Conservation (phyloP, 2,113 vertebrate species). For the Alectura lathami region DNA sequence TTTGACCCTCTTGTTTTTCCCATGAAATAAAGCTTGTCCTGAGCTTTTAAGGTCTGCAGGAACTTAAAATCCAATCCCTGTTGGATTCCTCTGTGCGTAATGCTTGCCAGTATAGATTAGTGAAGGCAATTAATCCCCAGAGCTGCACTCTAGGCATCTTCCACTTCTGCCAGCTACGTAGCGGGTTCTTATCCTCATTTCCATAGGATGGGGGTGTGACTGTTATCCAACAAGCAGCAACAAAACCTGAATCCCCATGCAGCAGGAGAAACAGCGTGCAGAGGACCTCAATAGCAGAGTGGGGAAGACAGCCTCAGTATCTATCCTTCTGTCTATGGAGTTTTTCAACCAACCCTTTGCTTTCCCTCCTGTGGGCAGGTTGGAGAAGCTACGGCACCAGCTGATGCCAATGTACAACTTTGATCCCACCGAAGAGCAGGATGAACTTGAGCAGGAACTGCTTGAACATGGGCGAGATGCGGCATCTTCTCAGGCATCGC, state of each 20-base stretch:
- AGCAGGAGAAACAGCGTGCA: neutral
- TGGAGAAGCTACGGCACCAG: slow-evolving; percentile 97
- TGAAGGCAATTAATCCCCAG: neutral
- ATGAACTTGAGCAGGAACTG: slow-evolving; percentile 96
- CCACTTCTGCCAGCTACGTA: neutral
- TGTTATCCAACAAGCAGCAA: neutral
- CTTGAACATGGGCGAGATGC: slow-evolving; percentile 91
- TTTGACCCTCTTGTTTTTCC: neutral
- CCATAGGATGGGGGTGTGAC: neutral
- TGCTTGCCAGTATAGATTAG: slow-evolving; percentile 31
- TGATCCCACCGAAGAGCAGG: slow-evolving; percentile 95
- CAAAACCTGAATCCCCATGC: neutral
- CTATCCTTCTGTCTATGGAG: neutral
- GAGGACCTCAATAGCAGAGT: neutral
- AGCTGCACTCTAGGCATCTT: neutral
- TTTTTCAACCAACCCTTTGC: neutral
- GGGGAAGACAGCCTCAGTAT: neutral
- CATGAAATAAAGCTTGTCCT: neutral
- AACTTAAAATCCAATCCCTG: slow-evolving; percentile 6
- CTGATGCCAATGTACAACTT: slow-evolving; percentile 99
- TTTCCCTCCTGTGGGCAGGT: slow-evolving; percentile 67
- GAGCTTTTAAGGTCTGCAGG: slow-evolving; percentile 6
- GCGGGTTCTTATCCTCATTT: neutral
- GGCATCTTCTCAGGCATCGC: slow-evolving; percentile 63
- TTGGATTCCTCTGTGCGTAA: neutral